Evolutionary conservation across 2,888 invertebrate genomes (phyloP), one percentile per base, ranked within the genome.

Genomic region (Monopis laevigella): DNA sequence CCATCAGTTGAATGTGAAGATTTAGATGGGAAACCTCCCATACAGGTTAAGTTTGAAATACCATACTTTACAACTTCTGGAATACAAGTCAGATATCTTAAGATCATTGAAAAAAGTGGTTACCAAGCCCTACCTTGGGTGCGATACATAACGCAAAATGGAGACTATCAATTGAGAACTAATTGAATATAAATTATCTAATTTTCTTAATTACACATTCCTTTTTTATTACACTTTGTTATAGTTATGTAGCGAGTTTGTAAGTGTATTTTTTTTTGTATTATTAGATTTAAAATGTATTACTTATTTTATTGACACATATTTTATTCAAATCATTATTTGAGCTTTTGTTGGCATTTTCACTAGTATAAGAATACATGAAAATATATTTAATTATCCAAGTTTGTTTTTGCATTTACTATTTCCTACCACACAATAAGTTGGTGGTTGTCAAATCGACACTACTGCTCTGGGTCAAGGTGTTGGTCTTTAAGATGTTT

Each of bases 51-150:
- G 72, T 99, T 99, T 83, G 98, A 98, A 80, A 98, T 98, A 55
- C 98, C 98, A 0, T 98, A 98, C 63, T 98, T 98, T 59, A 98
- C 98, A 1, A 98, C 98, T 21, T 97, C 97, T 17, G 98, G 98
- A 24, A 98, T 99, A 56, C 98, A 98, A 85, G 96, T 95, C 46
- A 86, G 97, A 42, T 97, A 98, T 63, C 80, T 98, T 62, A 98
- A 98, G 75, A 98, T 98, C 55, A 98, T 99, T 56, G 98, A 98
- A 63, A 98, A 99, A 77, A 97, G 96, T 69, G 98, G 98, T 0
- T 98, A 98, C 68, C 98, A 98, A 73, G 98, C 98, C 1, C 67
- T 99, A 47, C 98, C 98, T 0, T 98, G 98, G 98, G 98, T 98
- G 3, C 84, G 98, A n/a, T 99, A 98, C 66, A 98, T 99, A 49